A percentile compares a stretch with the other conserved stretches of the same genome.
Conservation (phyloP, 2,888 invertebrate species). For the Desoria tigrina region DNA sequence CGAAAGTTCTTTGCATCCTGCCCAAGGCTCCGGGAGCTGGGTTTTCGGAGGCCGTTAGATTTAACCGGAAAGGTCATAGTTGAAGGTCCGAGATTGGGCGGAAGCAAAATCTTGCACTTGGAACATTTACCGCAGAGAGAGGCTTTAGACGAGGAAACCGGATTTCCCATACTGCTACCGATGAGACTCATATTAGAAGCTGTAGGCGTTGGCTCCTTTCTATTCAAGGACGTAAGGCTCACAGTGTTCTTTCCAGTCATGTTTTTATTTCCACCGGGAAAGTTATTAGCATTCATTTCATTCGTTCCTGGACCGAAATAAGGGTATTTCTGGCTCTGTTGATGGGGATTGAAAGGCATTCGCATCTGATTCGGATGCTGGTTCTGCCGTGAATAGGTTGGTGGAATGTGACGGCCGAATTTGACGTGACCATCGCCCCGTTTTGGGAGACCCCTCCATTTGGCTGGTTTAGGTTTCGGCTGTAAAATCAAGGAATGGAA, state of each 20-base stretch:
- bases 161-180: too few species aligned
- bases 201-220: background rate
- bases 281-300: too few species aligned
- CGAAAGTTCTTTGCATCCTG: slow-evolving; percentile 34
- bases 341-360: background rate
- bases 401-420: slow-evolving; percentile 30
- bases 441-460: slow-evolving; percentile 12
- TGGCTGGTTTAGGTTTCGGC: background rate
- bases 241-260: background rate
- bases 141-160: background rate
- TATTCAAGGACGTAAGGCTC: background rate
- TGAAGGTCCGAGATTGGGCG: slow-evolving; percentile 18
- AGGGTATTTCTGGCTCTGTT: background rate
- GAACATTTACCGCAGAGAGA: slow-evolving; percentile 42
- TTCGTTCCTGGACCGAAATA: too few species aligned
- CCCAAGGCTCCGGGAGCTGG: slow-evolving; percentile 3
- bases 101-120: slow-evolving; percentile 39
- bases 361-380: slow-evolving; percentile 1
- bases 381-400: slow-evolving; percentile 13
- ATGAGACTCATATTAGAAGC: background rate
- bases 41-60: background rate
- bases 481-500: too few species aligned
- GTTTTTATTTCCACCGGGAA: background rate
- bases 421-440: slow-evolving; percentile 1
- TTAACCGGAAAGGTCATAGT: slow-evolving; percentile 31